Evolutionary conservation across 2,113 vertebrate genomes (phyloP), one percentile per base, ranked within the genome.

Genomic region (Myocastor coypus): DNA sequence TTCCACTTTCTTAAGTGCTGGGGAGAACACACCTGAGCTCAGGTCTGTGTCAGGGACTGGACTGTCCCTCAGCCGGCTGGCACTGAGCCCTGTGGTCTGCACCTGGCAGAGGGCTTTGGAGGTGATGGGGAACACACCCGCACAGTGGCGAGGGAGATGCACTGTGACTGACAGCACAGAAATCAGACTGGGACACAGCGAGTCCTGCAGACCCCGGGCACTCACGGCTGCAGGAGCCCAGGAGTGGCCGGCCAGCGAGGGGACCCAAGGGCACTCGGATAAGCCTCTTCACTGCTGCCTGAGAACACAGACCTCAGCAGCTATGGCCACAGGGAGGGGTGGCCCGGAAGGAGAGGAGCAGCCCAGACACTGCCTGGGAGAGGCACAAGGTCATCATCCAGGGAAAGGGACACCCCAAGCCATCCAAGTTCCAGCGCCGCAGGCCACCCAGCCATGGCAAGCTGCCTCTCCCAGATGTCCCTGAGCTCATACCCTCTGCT

Each of bases 21-120:
- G 22, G 17, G n/a, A 61, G 68, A 10, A 19, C n/a, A 87, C 86
- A 94, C 80, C 64, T 11, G 20, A 91, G 80, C 75, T 0, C 73
- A 59, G 71, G 63, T 81, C 55, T 24, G 37, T 64, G 9, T 34
- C 55, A 28, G 52, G 4, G 0, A 37, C 63, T 4, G 5, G 75
- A 75, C 22, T 10, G 61, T 78, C 81, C 40, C 87, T 10, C 0
- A 1, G 83, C 96, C 17, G 11, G 64, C 42, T 71, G 6, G 46
- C 83, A 78, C 91, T 52, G 50, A 0, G 96, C 96, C 97, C 96
- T 86, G 63, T 93, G 97, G 96, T 98, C 96, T 96, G 86, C 71
- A 59, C 0, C 12, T 46, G 55, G 80, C 37, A 73, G 40, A 46
- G 26, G 28, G 63, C 83, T 2, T 5, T 57, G 32, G 1, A 52